phyloP scores from a whole-genome alignment of 2,797 vertebrate genomes.

The Sciurus carolinensis region DNA sequence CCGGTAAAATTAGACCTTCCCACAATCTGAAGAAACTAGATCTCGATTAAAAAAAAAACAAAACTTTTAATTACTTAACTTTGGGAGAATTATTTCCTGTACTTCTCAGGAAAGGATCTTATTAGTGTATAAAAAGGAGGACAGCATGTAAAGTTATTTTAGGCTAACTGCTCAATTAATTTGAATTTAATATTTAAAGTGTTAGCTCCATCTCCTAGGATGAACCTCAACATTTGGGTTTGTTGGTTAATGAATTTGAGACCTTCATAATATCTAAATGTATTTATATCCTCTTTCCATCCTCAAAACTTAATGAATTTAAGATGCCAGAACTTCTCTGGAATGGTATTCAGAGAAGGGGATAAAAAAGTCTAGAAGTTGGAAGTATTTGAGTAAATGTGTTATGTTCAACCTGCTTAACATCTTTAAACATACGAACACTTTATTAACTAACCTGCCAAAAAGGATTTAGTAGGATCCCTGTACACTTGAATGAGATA shows the following conservation, averaged over 20 bases:
- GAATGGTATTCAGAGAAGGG: not conserved
- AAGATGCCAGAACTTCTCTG: not conserved
- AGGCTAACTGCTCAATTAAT: not conserved
- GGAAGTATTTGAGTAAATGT: not conserved
- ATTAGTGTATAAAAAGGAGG: not conserved
- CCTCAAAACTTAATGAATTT: not conserved
- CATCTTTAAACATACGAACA: not conserved
- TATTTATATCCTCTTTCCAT: too few species aligned
- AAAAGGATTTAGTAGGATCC: not conserved
- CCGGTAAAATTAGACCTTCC: not conserved
- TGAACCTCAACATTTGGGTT: not conserved
- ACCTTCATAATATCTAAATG: not conserved
- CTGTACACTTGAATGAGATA: not conserved
- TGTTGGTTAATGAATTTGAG: not conserved
- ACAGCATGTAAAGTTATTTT: not conserved
- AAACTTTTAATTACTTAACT: not conserved
- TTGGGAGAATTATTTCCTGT: not conserved
- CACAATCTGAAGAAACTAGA: not conserved
- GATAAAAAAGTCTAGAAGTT: not conserved
- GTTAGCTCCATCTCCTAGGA: not conserved
- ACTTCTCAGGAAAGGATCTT: not conserved
- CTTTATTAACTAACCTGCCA: not conserved
- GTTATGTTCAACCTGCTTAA: not conserved
- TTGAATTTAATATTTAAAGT: constrained; percentile 13
- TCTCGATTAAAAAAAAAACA: not conserved